phyloP scores from a whole-genome alignment of 2,797 vertebrate species.

The Oceanodroma leucorhoa region DNA sequence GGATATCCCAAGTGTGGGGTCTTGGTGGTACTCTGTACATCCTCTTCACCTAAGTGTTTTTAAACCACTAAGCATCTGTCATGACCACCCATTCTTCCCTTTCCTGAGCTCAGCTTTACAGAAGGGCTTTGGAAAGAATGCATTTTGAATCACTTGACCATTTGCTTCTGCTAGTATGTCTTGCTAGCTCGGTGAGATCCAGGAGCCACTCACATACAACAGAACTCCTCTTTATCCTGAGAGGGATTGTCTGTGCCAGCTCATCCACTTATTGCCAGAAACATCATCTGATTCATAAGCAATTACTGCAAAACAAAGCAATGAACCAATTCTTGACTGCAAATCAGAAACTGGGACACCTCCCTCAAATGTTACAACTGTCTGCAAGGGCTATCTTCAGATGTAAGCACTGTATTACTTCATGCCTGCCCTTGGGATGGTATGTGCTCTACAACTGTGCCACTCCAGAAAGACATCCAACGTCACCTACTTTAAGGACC shows the following conservation, averaged over 20 bases:
- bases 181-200: background rate
- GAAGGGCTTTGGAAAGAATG: background rate
- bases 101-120: background rate
- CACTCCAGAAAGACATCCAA: fast-evolving
- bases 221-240: constrained; percentile 47
- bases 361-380: background rate
- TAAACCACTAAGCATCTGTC: background rate
- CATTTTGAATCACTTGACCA: background rate
- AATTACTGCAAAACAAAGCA: constrained; percentile 52
- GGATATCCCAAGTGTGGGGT: background rate
- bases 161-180: background rate
- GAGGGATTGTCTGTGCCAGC: constrained; percentile 43
- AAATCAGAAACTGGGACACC: background rate
- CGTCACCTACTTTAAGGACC: background rate
- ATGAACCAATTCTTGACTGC: background rate
- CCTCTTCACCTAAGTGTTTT: background rate
- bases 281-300: constrained; percentile 40
- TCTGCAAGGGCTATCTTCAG: background rate
- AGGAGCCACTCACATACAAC: constrained; percentile 31
- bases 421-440: background rate
- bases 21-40: background rate
- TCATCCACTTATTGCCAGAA: constrained; percentile 39
- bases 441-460: background rate
- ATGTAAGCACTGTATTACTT: background rate
- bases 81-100: background rate